Evolutionary conservation across 2,888 invertebrate genomes (phyloP), one percentile per base, ranked within the genome.

Genomic region (Drosophila suboccidentalis): DNA sequence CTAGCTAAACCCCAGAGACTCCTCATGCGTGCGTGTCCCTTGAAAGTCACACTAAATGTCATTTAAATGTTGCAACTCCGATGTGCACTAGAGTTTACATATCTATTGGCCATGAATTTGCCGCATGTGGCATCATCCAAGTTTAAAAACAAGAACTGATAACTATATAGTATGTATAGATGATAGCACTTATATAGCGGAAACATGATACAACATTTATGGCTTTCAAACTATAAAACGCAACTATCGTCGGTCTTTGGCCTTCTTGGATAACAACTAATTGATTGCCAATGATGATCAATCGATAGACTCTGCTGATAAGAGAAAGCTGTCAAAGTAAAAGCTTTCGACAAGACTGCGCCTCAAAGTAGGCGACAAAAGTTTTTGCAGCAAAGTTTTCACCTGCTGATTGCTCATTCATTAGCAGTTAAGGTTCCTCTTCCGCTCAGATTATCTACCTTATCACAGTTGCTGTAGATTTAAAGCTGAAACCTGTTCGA

Each of bases 31-130:
- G 11, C 26, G 15, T 17, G n/a, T 49, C 50, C 59, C 51, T 69
- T 82, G 80, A 85, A 87, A 87, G 80, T 80, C 75, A 73, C 73
- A 54, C 61, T 41, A 85, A 87, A 87, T 82, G 85, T 80, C 87
- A 87, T 87, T 76, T 85, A 76, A 82, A 80, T 55, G 55, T 55
- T n/a, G 44, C 44, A 55, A 34, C 11, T 87, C 60, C 64, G 65
- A 41, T 32, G n/a, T 60, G 55, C 75, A 64, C 65, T 80, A 62
- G 47, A 66, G 69, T 65, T 85, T 67, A 22, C 22, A 4, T 22
- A 70, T 73, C 67, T 66, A 71, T 57, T 17, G 50, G 50, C 44
- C 39, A 34, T 39, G 38, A 6, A n/a, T n/a, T 36, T 22, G 6
- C 9, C 41, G 13, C 43, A 38, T 50, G 62, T 22, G 38, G 22